Conservation (phyloP, 1,140 invertebrate species). For the Elysia chlorotica region DNA sequence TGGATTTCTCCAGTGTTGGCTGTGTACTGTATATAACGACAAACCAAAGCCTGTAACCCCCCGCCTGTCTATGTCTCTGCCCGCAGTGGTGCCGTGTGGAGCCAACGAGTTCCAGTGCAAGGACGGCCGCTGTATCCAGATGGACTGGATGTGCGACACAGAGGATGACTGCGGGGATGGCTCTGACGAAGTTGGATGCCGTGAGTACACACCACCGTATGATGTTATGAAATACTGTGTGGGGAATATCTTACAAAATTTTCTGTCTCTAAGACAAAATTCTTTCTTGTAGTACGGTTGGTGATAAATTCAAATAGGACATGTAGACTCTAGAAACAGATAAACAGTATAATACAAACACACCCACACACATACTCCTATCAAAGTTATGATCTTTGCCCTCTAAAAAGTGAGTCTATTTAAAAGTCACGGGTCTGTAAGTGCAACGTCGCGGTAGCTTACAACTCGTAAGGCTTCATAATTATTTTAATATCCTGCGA, state of each 20-base stretch:
- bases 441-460: too few relatives aligned
- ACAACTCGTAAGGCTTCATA: too few relatives aligned
- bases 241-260: not conserved
- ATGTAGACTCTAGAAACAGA: too few relatives aligned
- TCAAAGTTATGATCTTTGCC: too few relatives aligned
- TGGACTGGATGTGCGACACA: not conserved
- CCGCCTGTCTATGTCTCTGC: not conserved
- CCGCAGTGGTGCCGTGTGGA: not conserved
- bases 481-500: too few relatives aligned
- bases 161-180: conserved; percentile 1
- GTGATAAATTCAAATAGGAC: too few relatives aligned
- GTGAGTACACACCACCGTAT: not conserved
- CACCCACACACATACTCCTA: too few relatives aligned
- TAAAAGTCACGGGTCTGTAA: too few relatives aligned
- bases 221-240: not conserved
- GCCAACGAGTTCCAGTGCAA: not conserved
- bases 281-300: too few relatives aligned
- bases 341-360: too few relatives aligned
- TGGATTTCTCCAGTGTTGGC: not conserved
- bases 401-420: too few relatives aligned
- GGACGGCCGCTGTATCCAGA: not conserved
- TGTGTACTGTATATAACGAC: not conserved
- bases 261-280: too few relatives aligned
- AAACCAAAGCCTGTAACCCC: not conserved
- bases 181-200: not conserved